phyloP scores from a whole-genome alignment of 2,797 vertebrate genomes.

The Furcifer pardalis region DNA sequence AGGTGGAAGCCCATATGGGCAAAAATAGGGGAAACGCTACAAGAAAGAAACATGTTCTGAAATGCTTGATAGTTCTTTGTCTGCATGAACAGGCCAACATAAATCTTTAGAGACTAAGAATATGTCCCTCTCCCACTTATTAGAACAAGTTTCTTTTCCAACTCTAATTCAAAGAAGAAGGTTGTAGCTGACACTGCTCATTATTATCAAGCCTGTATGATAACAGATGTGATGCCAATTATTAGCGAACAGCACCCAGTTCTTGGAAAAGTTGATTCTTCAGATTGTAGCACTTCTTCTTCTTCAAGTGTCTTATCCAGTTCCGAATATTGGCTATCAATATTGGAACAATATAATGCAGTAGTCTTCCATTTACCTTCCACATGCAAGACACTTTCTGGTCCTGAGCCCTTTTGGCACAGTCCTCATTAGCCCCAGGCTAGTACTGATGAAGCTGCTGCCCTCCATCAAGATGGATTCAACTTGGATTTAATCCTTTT shows the following conservation, averaged over 20 bases:
- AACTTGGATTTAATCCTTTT: too few species aligned
- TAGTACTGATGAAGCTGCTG: too few species aligned
- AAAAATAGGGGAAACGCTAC: slow-evolving; percentile 18
- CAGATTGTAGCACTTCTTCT: too few species aligned
- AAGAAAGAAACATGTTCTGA: not conserved
- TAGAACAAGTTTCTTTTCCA: not conserved
- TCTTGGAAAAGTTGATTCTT: too few species aligned
- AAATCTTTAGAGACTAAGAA: not conserved
- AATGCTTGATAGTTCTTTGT: not conserved
- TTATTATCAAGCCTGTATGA: not conserved
- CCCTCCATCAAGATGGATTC: too few species aligned
- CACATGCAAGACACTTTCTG: too few species aligned
- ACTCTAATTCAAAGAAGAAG: not conserved
- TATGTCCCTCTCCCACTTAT: not conserved
- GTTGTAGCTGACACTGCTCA: not conserved
- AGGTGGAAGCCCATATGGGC: slow-evolving; percentile 12
- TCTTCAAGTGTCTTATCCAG: too few species aligned
- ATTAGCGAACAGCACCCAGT: not conserved
- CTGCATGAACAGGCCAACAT: not conserved
- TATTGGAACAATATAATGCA: too few species aligned
- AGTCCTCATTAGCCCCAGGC: too few species aligned
- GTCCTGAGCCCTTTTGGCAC: too few species aligned
- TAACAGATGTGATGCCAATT: not conserved
- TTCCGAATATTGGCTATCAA: too few species aligned
- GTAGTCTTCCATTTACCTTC: too few species aligned